These are phyloP conservation scores for Papilio protenor DNA, from an alignment of 2,888 invertebrate species.

Conservation along the genomic window DNA sequence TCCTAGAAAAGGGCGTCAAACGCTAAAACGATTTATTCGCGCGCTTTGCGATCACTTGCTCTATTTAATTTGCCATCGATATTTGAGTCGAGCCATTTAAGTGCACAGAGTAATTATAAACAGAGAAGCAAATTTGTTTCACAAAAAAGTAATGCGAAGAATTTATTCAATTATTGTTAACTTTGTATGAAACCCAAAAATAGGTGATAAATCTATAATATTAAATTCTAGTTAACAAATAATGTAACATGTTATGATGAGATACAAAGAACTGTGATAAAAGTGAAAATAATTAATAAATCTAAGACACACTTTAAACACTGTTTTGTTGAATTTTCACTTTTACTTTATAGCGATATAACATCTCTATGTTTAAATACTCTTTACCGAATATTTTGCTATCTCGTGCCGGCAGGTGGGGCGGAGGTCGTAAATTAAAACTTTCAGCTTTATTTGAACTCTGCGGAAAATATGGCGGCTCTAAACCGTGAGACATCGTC, in stretches of 20 bases:
- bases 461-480: constrained; percentile 31
- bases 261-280: too few relatives aligned
- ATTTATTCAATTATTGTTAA: background rate
- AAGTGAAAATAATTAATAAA: background rate
- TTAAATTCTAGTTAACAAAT: background rate
- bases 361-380: constrained; percentile 17
- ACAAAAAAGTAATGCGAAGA: too few relatives aligned
- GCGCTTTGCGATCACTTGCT: constrained; percentile 27
- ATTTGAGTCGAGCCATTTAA: constrained; percentile 32
- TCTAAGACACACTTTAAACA: background rate
- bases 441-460: constrained; percentile 43
- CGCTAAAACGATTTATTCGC: constrained; percentile 23
- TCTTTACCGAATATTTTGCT: constrained; percentile 37
- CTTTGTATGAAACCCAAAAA: background rate
- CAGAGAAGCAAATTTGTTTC: background rate
- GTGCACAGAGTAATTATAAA: constrained; percentile 15
- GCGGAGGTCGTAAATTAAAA: constrained; percentile 44
- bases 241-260: too few relatives aligned
- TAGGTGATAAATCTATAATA: background rate
- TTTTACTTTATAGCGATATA: background rate
- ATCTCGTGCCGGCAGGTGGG: constrained; percentile 41
- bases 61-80: constrained; percentile 41
- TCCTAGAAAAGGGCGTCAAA: constrained; percentile 10
- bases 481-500: constrained; percentile 31
- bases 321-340: background rate